Conservation (phyloP, 1,140 invertebrate species). For the Ceratoteleas bidentatus region DNA sequence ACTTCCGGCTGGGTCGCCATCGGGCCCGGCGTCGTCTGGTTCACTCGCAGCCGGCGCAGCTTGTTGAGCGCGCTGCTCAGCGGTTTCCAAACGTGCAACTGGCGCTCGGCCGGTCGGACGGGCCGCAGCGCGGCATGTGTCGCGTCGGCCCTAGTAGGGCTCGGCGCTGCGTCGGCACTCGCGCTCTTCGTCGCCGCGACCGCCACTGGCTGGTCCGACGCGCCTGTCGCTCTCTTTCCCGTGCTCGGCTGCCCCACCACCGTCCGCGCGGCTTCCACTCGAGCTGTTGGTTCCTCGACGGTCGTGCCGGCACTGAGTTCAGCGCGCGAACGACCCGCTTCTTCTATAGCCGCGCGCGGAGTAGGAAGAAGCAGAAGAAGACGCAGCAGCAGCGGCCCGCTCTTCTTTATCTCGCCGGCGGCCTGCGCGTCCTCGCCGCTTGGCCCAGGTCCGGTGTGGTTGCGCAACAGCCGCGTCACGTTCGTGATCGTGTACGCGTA, state of each 20-base stretch:
- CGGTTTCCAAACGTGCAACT: slow-evolving; percentile 54
- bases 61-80: slow-evolving; percentile 40
- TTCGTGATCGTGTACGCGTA: slow-evolving; percentile 80
- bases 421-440: slow-evolving; percentile 63
- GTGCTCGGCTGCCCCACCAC: slow-evolving; percentile 53
- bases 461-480: slow-evolving; percentile 79
- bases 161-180: slow-evolving; percentile 6
- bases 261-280: slow-evolving; percentile 39
- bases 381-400: slow-evolving; percentile 69
- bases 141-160: slow-evolving; percentile 39
- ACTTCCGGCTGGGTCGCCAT: slow-evolving; percentile 40
- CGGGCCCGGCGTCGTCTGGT: slow-evolving; percentile 22
- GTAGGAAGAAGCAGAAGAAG: slow-evolving; percentile 73
- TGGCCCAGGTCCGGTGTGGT: slow-evolving; percentile 78
- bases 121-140: slow-evolving; percentile 43
- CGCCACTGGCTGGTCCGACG: slow-evolving; percentile 52
- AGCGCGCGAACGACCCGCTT: slow-evolving; percentile 72
- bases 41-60: slow-evolving; percentile 22
- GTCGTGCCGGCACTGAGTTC: slow-evolving; percentile 78
- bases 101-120: slow-evolving; percentile 36
- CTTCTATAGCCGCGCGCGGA: slow-evolving; percentile 73
- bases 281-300: slow-evolving; percentile 74
- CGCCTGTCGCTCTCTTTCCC: slow-evolving; percentile 59
- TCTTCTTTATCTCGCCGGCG: slow-evolving; percentile 71
- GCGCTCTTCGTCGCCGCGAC: slow-evolving; percentile 23